These are phyloP conservation scores for Scaptomyza polygonia DNA, from an alignment of 2,888 invertebrate species.

Conservation along the genomic window DNA sequence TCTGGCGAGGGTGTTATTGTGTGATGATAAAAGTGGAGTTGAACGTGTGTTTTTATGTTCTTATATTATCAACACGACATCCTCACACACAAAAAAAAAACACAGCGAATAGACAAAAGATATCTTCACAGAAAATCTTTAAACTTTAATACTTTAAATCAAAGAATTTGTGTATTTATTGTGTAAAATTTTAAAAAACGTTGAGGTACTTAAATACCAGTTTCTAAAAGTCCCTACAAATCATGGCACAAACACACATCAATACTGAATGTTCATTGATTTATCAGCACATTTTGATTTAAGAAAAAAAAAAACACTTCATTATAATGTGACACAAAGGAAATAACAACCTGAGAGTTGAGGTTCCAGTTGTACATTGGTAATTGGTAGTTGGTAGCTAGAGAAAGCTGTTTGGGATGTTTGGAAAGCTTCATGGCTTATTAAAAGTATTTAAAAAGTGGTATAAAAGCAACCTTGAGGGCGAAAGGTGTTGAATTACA, in stretches of 20 bases:
- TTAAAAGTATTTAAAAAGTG: slow-evolving; percentile 56
- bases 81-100: background rate
- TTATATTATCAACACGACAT: background rate
- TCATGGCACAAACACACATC: too few relatives aligned
- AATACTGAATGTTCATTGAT: too few relatives aligned
- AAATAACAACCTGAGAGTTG: background rate
- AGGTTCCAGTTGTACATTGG: background rate
- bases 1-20: background rate
- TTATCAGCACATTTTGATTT: too few relatives aligned
- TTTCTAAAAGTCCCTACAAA: too few relatives aligned
- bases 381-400: slow-evolving; percentile 6
- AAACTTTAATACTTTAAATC: too few relatives aligned
- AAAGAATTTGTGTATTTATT: too few relatives aligned
- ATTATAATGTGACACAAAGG: background rate
- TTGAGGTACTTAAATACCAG: too few relatives aligned
- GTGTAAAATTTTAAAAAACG: too few relatives aligned
- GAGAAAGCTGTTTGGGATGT: slow-evolving; percentile 7
- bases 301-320: background rate
- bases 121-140: background rate
- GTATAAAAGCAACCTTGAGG: slow-evolving; percentile 37
- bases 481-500: slow-evolving; percentile 74
- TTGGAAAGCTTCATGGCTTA: slow-evolving; percentile 32
- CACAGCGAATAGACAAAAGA: background rate
- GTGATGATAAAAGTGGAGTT: background rate
- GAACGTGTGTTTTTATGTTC: background rate